Conservation (phyloP, 64 coral and sea anemone genomes). For the Montipora sp. region DNA sequence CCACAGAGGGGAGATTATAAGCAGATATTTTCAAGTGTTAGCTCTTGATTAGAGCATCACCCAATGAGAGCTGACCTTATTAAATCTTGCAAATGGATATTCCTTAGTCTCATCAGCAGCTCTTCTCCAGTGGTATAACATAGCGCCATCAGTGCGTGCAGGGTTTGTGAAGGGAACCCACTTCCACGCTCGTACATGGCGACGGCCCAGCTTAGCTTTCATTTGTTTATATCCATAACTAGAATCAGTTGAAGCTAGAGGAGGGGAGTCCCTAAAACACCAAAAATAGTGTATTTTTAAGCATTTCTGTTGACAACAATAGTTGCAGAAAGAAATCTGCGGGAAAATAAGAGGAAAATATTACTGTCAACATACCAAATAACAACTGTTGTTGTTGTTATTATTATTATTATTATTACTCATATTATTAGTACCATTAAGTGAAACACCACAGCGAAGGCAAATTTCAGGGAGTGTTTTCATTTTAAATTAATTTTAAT, state of each 20-base stretch:
- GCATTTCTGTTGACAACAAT: not conserved
- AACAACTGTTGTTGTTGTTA: too few species aligned
- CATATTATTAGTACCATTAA: too few species aligned
- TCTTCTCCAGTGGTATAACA: conserved; percentile 94
- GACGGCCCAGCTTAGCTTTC: conserved; percentile 95
- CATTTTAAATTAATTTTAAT: too few species aligned
- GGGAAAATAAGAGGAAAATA: not conserved
- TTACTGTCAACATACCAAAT: too few species aligned
- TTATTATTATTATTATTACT: too few species aligned
- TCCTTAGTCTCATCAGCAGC: conserved; percentile 93
- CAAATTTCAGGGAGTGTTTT: too few species aligned
- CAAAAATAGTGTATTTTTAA: not conserved
- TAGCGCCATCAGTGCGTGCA: conserved; percentile 90
- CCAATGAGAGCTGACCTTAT: conserved; percentile 60
- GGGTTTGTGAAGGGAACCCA: conserved; percentile 91
- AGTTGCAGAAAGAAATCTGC: not conserved
- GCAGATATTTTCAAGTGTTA: too few species aligned
- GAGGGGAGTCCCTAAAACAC: conserved; percentile 79
- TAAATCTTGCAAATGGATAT: conserved; percentile 99
- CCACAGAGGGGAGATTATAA: too few species aligned
- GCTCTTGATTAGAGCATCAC: not conserved
- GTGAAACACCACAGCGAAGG: too few species aligned
- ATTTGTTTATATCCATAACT: conserved; percentile 98
- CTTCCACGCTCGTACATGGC: conserved; percentile 94
- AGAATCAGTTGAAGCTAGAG: conserved; percentile 81